Base-by-base conservation (phyloP, 92 coral and sea anemone genomes). In the Zoanthus sansibaricus region DNA sequence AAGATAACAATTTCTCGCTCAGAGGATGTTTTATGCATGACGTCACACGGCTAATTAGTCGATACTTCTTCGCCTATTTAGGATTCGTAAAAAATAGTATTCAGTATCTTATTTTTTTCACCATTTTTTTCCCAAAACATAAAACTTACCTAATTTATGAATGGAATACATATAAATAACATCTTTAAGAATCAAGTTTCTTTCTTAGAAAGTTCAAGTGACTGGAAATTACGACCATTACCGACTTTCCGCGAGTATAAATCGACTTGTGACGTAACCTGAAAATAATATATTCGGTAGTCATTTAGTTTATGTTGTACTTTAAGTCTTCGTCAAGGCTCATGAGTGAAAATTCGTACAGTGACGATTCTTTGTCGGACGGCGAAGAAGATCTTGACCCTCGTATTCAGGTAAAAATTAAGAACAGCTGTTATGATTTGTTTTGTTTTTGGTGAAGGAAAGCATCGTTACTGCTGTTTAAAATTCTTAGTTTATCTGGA, bases 341-440 rank as follows among this genome's bases (percentile, higher is more conserved):
- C 73, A 94, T 94, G 98, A 89, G 93, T 75, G 90, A 91, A 61
- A 87, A 73, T 42, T 78, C 91, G 54, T 79, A 76, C 32, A 91
- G 93, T 51, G 98, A 90, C 20, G 95, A 93, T 42, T 92, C 93
- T 52, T 89, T 44, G 56, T 83, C 94, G 55, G 98, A 94, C 69
- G 97, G 89, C 30, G 98, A 91, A 73, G 98, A 97, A 88, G 97
- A 93, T 25, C 83, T 97, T 17, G 99, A 97, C 45, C 98, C 99
- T 54, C 92, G 99, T 58, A 96, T 97, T 30, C 95, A 97, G 95
- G 99, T 97, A 86, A 44, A 14, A 5, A 46, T 4, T 25, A 3
- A 15, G 12, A 9, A 46, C 58, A 46, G 55, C 30, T 21, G 12
- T 46, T 8, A n/a, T n/a, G 25, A 25, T 25, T 25, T 25, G 37